Evolutionary conservation across 2,888 invertebrate species (phyloP), one percentile per base, ranked within the genome.

Genomic region (Trichogramma evanescens): DNA sequence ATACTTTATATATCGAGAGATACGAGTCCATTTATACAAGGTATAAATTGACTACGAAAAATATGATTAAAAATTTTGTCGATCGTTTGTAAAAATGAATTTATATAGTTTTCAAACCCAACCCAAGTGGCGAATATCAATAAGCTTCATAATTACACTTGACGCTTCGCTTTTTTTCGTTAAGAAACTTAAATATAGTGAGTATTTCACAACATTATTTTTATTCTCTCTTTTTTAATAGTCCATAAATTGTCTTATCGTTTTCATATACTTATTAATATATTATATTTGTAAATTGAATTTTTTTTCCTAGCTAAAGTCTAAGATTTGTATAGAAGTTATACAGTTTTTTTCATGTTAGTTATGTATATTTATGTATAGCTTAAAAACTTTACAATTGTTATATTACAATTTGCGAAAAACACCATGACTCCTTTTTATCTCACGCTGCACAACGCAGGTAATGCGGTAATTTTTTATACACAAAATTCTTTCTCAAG

Each of bases 361-460:
- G 26, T 26, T 26, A 26, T 26, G 2, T 26, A 26, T 26, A 26
- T 26, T 26, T 26, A 26, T 26, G 26, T 26, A 26, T 61, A 56
- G 56, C 51, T 55, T 59, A 61, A 53, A 59, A 63, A 61, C 63
- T 63, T 63, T 63, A 63, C 63, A 63, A 57, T 63, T 63, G 26
- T 26, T 26, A 63, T 61, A 51, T 61, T 61, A 63, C 58, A 58
- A 41, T 26, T 26, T 48, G 59, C 56, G 58, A 61, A 38, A 10
- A 38, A 58, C 26, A 26, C 26, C 26, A 26, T 26, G 26, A 26
- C 26, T 26, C 26, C 26, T 26, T 26, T 26, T 26, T 26, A 26
- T 26, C 26, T 26, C 26, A 26, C 3, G 26, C 26, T 26, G 26
- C 26, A 26, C 26, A 26, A 2, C 26, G 26, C 26, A 26, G 26